Evolutionary conservation across 2,113 vertebrate genomes (phyloP).

Genomic region (Calidris pugnax): DNA sequence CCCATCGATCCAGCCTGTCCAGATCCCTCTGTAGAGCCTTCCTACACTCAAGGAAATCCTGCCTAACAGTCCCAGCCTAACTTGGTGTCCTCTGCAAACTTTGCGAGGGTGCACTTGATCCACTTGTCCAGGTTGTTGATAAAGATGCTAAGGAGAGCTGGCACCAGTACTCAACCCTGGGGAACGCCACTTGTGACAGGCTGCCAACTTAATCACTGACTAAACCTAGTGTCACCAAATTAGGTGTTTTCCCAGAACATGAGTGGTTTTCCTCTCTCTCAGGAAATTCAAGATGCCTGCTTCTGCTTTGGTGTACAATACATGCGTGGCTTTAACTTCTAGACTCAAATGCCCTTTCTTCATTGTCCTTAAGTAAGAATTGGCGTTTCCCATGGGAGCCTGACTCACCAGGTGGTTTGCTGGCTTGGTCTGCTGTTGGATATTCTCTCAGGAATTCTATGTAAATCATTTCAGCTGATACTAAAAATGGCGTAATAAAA

Average conservation of each 20-base stretch:
- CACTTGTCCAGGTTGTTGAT: background rate
- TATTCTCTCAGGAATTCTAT: background rate
- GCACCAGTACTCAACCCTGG: background rate
- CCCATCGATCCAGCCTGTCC: background rate
- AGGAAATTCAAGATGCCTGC: background rate
- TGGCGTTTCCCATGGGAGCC: background rate
- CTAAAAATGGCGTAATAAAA: no score
- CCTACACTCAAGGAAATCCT: background rate
- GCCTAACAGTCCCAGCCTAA: background rate
- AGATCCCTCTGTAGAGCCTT: background rate
- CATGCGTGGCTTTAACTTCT: accelerated
- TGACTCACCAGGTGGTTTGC: no score
- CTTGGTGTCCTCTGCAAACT: background rate
- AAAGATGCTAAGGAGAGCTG: background rate
- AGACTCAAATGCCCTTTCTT: no score
- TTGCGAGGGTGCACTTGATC: background rate
- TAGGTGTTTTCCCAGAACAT: background rate
- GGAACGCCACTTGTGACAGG: background rate
- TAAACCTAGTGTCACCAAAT: background rate
- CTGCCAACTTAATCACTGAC: background rate
- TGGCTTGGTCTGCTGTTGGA: background rate
- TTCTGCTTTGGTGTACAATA: background rate
- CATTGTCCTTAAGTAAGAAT: no score
- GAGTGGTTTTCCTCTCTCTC: background rate
- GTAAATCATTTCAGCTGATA: background rate